phyloP scores from a whole-genome alignment of 1,140 invertebrate species.

The Diorhabda sublineata region DNA sequence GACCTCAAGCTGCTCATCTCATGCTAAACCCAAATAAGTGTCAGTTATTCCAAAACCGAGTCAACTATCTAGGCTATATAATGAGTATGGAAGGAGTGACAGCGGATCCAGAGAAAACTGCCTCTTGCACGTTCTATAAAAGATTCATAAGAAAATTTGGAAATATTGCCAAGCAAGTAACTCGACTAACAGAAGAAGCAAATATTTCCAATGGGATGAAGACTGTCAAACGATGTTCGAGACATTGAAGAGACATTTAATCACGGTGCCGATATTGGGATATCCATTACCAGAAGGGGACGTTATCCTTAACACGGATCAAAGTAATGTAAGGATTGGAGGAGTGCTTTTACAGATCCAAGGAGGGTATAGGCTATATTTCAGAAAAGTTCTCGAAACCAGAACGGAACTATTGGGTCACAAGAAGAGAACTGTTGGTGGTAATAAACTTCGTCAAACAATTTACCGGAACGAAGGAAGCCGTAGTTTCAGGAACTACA shows the following conservation, averaged over 20 bases:
- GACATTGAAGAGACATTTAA: not conserved
- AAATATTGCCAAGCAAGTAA: slow-evolving; percentile 23
- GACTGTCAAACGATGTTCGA: slow-evolving; percentile 12
- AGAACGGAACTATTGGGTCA: slow-evolving; percentile 31
- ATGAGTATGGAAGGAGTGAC: not conserved
- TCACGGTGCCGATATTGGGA: no score
- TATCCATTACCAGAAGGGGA: no score
- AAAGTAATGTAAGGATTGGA: slow-evolving; percentile 10
- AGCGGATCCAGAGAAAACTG: no score
- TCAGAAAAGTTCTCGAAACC: slow-evolving; percentile 24
- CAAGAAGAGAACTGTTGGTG: slow-evolving; percentile 32
- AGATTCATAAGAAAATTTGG: no score
- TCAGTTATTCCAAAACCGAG: no score
- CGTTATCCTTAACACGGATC: slow-evolving; percentile 28
- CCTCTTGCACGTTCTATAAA: no score
- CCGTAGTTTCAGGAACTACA: no score
- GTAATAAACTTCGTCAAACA: slow-evolving; percentile 29
- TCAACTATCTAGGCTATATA: no score
- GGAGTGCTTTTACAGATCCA: slow-evolving; percentile 28
- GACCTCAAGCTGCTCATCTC: no score
- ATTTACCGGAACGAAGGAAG: slow-evolving; percentile 14
- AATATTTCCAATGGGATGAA: slow-evolving; percentile 29
- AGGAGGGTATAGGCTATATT: slow-evolving; percentile 13
- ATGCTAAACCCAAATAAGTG: no score
- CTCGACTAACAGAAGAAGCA: not conserved